Conservation (phyloP, 2,113 vertebrate species). For the Cochlearius cochlearius region DNA sequence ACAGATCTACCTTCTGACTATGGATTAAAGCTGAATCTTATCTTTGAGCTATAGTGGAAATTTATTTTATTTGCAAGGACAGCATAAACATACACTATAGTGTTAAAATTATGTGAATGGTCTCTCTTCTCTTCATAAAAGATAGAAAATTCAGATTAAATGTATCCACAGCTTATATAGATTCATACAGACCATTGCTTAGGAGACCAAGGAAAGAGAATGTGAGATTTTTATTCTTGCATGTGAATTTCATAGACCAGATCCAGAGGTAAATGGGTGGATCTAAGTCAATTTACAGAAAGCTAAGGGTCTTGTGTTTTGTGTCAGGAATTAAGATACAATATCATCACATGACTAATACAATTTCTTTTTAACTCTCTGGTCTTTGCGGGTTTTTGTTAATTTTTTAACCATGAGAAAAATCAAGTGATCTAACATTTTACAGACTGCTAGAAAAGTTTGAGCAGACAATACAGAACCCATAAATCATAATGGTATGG, state of each 20-base stretch:
- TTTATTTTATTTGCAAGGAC: conserved; percentile 14
- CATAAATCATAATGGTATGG: neutral
- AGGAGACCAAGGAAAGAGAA: neutral
- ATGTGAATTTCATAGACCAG: neutral
- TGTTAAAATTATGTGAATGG: neutral
- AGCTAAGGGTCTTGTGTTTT: neutral
- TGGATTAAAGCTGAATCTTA: neutral
- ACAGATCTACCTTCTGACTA: neutral
- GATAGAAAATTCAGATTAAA: neutral
- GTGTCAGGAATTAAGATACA: neutral
- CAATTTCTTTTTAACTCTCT: neutral
- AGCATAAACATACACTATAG: neutral
- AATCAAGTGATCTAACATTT: neutral
- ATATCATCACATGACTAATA: neutral
- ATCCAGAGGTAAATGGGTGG: neutral
- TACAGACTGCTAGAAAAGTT: neutral
- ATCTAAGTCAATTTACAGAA: neutral
- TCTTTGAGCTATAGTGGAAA: neutral
- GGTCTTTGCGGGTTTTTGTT: neutral
- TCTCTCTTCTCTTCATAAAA: neutral
- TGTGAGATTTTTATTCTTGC: neutral
- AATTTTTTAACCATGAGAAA: neutral
- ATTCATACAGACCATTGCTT: neutral
- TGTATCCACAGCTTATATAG: neutral
- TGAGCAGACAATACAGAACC: neutral